These are phyloP conservation scores for Pardalotus punctatus DNA, from an alignment of 2,113 vertebrate genomes.

Conservation along the genomic window DNA sequence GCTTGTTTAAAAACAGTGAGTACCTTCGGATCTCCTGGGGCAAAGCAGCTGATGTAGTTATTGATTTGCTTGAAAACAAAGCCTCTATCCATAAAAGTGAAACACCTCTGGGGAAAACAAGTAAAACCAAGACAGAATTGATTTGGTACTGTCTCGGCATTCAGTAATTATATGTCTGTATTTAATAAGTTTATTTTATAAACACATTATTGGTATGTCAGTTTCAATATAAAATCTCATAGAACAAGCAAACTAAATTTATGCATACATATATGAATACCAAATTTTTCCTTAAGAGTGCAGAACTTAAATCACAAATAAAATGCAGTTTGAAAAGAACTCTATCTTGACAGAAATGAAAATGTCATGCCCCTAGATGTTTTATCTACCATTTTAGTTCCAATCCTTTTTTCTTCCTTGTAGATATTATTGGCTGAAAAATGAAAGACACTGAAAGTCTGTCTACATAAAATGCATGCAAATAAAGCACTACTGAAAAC, in stretches of 20 bases:
- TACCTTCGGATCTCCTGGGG: constrained; percentile 96
- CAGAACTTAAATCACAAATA: not conserved
- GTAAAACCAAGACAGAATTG: not conserved
- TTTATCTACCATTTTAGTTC: not conserved
- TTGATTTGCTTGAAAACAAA: constrained; percentile 98
- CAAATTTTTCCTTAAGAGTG: not conserved
- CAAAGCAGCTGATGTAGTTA: constrained; percentile 94
- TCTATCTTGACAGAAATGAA: not conserved
- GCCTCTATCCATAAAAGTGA: constrained; percentile 97
- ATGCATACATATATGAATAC: not conserved
- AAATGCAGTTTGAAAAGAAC: not conserved
- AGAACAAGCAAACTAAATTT: not conserved
- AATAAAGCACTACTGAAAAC: not conserved
- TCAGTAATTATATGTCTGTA: not conserved
- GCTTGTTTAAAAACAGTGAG: not conserved
- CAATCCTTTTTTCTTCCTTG: not conserved
- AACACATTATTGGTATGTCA: not conserved
- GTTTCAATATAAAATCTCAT: not conserved
- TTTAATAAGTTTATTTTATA: not conserved
- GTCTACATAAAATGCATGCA: not conserved
- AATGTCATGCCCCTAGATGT: not conserved
- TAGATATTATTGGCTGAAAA: not conserved
- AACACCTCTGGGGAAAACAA: constrained; percentile 84
- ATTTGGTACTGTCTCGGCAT: not conserved
- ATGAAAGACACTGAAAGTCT: not conserved